Base-by-base conservation (phyloP, 2,797 vertebrate species). In the Neosalanx taihuensis region DNA sequence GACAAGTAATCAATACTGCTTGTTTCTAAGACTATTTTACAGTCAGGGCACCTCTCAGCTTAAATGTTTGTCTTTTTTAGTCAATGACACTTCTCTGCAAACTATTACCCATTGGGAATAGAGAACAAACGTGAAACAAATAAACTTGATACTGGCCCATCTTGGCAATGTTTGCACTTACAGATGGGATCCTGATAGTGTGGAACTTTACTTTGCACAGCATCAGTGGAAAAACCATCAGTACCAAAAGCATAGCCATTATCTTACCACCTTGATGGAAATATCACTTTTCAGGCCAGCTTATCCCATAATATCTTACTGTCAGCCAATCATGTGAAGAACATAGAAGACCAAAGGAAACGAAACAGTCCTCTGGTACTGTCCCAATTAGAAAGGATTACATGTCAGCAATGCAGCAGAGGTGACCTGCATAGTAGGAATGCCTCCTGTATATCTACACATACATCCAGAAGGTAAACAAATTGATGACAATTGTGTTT, bases 41-140 rank as follows among this genome's bases (percentile, higher is more conserved):
- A 93, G 90, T 92, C 91, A 84, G 79, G 81, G 80, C 89, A 82
- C 83, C 84, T 75, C 86, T 87, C 79, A 53, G 85, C 85, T 87
- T 92, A 92, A 92, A 92, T 92, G 92, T 93, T 92, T 90, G 89
- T 92, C 89, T 90, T 86, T 92, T 93, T 92, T 92, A 92, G 92
- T 92, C 91, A 92, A 89, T 92, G 91, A 89, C 90, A 92, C 86
- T 90, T 91, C 81, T 79, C 84, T 77, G 88, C 89, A 91, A 90
- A 91, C 86, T 88, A 86, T 91, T 90, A 89, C 82, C 88, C 85
- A 84, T 69, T 51, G 85, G 86, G 89, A 92, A 79, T 57, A 64
- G 81, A 80, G 88, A 89, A 87, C 84, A 86, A 91, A 89, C 74
- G 82, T 82, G 86, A 91, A 92, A 90, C 89, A 92, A 92, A 93